Conservation (phyloP, 2,113 vertebrate genomes). For the Trematomus loennbergii region DNA sequence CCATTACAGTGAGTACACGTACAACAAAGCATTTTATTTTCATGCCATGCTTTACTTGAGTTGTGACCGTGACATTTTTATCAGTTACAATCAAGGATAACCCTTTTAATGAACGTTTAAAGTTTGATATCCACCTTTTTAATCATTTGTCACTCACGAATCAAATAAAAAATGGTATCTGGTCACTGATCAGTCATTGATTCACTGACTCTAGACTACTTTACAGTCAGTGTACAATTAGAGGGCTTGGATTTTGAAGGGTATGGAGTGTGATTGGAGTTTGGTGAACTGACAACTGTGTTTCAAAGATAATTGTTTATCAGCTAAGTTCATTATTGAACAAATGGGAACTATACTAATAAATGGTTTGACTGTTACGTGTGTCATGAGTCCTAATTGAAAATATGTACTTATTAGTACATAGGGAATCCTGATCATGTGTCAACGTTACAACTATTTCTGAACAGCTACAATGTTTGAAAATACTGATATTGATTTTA, state of each 20-base stretch:
- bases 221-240: too few species aligned
- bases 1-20: too few species aligned
- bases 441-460: neutral
- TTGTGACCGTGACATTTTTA: neutral
- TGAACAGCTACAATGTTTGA: neutral
- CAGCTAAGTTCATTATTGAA: neutral
- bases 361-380: slow-evolving; percentile 8
- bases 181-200: neutral
- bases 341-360: slow-evolving; percentile 24
- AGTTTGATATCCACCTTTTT: neutral
- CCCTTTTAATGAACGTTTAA: neutral
- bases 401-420: neutral
- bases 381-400: slow-evolving; percentile 3
- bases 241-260: too few species aligned
- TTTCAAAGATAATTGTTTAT: neutral
- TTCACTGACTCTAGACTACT: neutral
- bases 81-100: neutral
- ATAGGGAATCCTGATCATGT: neutral
- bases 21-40: neutral
- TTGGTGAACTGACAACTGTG: neutral
- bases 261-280: neutral
- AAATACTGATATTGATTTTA: neutral
- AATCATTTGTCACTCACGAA: neutral
- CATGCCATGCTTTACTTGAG: neutral
- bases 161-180: neutral